Percentiles rank a stretch among this genome's conserved stretches.
Conservation (phyloP, 2,113 vertebrate species). For the Seriola quinqueradiata region DNA sequence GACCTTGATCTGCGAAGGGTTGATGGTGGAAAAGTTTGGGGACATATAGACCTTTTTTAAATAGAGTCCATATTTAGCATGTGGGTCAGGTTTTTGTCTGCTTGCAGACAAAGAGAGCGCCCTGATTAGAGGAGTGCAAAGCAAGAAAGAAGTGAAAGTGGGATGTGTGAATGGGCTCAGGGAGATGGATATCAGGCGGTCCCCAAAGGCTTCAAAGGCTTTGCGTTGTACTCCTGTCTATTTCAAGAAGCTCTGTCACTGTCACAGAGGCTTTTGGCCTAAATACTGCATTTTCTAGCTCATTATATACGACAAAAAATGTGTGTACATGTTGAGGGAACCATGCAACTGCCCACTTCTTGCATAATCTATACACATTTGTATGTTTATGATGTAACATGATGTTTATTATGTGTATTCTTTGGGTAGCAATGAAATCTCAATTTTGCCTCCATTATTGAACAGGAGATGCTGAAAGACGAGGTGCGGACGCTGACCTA, state of each 20-base stretch:
- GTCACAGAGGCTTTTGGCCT: constrained; percentile 65
- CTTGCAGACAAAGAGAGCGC: constrained; percentile 66
- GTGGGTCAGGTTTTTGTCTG: constrained; percentile 77
- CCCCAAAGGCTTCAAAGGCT: constrained; percentile 67
- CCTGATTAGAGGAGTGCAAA: constrained; percentile 67
- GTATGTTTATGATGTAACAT: constrained; percentile 9
- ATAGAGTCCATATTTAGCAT: constrained; percentile 75
- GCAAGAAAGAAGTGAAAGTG: constrained; percentile 52
- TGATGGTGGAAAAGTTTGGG: constrained; percentile 51
- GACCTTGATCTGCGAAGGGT: constrained; percentile 52
- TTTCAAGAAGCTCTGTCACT: constrained; percentile 67
- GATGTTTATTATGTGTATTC: not conserved
- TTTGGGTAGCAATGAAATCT: not conserved
- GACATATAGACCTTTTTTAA: constrained; percentile 59
- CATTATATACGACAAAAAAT: not conserved
- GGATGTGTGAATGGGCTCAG: constrained; percentile 69
- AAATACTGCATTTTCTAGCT: constrained; percentile 51
- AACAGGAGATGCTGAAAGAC: constrained; percentile 98
- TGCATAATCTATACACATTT: not conserved
- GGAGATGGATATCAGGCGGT: constrained; percentile 72
- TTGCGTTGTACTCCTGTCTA: constrained; percentile 74
- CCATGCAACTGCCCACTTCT: not conserved
- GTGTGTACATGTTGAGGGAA: not conserved
- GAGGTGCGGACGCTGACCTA: constrained; percentile 97
- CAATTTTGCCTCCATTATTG: not conserved